A percentile compares a stretch with the other conserved stretches of the same genome.
These are phyloP conservation scores for Pristionchus arcanus DNA, from an alignment of 2,888 invertebrate genomes.

Conservation along the genomic window DNA sequence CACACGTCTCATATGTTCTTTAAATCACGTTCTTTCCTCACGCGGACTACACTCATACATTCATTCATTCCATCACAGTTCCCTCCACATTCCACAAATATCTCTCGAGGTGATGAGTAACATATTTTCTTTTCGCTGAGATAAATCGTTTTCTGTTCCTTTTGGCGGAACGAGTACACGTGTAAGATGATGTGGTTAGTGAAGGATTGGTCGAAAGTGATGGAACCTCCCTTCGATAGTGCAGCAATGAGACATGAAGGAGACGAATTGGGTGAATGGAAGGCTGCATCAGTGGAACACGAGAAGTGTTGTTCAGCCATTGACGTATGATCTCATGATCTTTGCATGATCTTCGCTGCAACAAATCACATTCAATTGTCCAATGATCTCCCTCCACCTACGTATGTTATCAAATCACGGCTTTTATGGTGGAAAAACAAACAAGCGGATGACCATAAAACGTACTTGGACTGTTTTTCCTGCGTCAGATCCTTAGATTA, in stretches of 20 bases:
- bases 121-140: neutral
- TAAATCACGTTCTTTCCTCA: neutral
- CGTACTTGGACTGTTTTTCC: neutral
- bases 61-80: neutral
- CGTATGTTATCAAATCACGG: neutral
- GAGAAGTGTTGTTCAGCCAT: neutral
- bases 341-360: neutral
- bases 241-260: neutral
- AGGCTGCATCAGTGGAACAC: neutral
- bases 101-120: neutral
- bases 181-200: constrained; percentile 1
- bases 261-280: neutral
- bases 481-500: neutral
- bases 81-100: neutral
- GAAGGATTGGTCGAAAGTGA: neutral
- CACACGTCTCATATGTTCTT: neutral
- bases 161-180: constrained; percentile 17
- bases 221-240: neutral
- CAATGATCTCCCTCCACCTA: neutral
- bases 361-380: too few relatives aligned
- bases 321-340: neutral
- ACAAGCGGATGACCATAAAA: neutral
- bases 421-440: neutral
- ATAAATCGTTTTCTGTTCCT: neutral
- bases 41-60: neutral